These are phyloP conservation scores for Gila orcuttii DNA, from an alignment of 2,113 vertebrate species.

Conservation along the genomic window DNA sequence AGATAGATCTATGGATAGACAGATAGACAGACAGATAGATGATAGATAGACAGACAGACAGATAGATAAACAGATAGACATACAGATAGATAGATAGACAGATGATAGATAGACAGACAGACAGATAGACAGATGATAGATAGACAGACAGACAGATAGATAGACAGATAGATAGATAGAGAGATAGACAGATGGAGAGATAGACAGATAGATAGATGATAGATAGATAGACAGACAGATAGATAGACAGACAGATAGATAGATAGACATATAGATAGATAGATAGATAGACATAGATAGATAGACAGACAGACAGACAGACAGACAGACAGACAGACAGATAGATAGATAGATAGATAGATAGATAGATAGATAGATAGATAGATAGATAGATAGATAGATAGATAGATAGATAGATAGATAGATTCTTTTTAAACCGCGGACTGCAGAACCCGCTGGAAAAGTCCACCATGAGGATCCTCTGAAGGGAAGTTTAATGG, in stretches of 20 bases:
- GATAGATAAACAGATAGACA: too few relatives aligned
- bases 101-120: too few relatives aligned
- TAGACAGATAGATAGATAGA: accelerated
- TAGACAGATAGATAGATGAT: too few relatives aligned
- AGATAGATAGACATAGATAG: accelerated
- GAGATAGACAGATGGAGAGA: too few relatives aligned
- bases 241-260: background rate
- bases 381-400: background rate
- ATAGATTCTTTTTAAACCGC: constrained; percentile 42
- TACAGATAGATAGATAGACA: too few relatives aligned
- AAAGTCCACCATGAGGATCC: constrained; percentile 30
- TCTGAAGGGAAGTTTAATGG: background rate
- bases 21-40: too few relatives aligned
- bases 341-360: background rate
- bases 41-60: too few relatives aligned
- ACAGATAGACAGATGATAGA: too few relatives aligned
- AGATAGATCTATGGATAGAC: accelerated
- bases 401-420: too few relatives aligned
- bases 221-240: too few relatives aligned
- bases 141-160: too few relatives aligned
- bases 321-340: background rate
- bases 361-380: background rate
- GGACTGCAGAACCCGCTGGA: constrained; percentile 37
- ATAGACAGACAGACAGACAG: background rate
- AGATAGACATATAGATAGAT: background rate